Evolutionary conservation across 2,797 vertebrate species (phyloP), one percentile per base, ranked within the genome.

Genomic region (Poecilia gillii): DNA sequence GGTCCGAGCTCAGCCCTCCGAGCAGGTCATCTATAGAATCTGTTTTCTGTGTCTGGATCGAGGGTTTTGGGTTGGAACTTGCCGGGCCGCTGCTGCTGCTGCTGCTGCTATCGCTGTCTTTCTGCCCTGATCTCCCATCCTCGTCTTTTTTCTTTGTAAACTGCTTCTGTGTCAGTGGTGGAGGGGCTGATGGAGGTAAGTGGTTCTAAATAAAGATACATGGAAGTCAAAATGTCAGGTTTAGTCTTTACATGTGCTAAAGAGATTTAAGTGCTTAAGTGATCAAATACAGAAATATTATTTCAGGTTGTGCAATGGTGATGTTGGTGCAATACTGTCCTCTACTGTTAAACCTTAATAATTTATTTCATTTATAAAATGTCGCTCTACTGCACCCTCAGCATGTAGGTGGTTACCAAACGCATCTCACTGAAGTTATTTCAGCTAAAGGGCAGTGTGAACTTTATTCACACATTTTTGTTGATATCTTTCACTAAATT

Each of bases 21-120:
- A 99, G 95, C 90, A 99, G 95, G 39, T 93, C 94, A 39, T 98
- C 97, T 73, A 99, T 95, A 0, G 80, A 55, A 12, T 94, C 94
- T 9, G 87, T 81, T 45, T 87, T 92, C 71, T 83, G 90, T 41
- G 36, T 82, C 0, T 28, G 47, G 2, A 72, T 66, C 1, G 77
- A 43, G 72, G 84, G 20, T 46, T 82, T 75, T 55, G 72, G 59
- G 7, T 78, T 47, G 70, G 87, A 83, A 66, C 47, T 68, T 53
- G 80, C 62, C 39, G 73, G 64, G 59, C 70, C 28, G 77, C 51
- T 73, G 47, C 55, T 77, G 51, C 33, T n/a, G 62, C 49, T 47
- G 78, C 47, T 75, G 51, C 55, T 77, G 46, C 33, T 33, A 2
- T n/a, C n/a, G 62, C 41, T 53, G 81, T 76, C 77, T 57, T 79